These are phyloP conservation scores for Neodiprion lecontei DNA, from an alignment of 1,140 invertebrate species.

Conservation along the genomic window DNA sequence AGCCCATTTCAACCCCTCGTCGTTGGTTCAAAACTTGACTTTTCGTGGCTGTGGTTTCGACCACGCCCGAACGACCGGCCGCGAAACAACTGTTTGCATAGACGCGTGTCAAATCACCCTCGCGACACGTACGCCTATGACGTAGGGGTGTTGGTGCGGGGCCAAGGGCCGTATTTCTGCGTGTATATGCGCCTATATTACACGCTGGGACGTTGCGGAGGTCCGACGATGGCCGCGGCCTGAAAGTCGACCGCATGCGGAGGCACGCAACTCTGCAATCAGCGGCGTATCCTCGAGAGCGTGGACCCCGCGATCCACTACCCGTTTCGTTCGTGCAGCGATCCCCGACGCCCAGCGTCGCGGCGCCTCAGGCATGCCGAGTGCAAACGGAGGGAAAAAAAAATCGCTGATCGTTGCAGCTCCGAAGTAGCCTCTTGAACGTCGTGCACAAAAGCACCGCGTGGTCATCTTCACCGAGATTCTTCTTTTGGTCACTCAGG, in stretches of 20 bases:
- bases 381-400: neutral
- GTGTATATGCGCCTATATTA: no score
- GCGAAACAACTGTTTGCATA: neutral
- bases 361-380: neutral
- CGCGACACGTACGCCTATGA: no score
- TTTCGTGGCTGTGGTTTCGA: constrained; percentile 7
- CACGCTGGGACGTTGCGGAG: no score
- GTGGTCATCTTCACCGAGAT: no score
- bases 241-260: neutral
- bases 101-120: neutral
- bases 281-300: neutral
- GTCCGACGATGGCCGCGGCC: neutral
- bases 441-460: no score
- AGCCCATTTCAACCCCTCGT: constrained; percentile 27
- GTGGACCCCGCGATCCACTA: neutral
- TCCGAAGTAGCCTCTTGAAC: no score
- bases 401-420: neutral
- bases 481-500: no score
- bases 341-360: neutral
- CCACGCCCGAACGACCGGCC: neutral
- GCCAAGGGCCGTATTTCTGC: no score
- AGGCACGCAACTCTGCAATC: constrained; percentile 1
- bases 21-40: constrained; percentile 7
- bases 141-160: no score
- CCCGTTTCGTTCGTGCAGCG: neutral